Conservation (phyloP, 2,888 invertebrate species). For the Spisula subtruncata region DNA sequence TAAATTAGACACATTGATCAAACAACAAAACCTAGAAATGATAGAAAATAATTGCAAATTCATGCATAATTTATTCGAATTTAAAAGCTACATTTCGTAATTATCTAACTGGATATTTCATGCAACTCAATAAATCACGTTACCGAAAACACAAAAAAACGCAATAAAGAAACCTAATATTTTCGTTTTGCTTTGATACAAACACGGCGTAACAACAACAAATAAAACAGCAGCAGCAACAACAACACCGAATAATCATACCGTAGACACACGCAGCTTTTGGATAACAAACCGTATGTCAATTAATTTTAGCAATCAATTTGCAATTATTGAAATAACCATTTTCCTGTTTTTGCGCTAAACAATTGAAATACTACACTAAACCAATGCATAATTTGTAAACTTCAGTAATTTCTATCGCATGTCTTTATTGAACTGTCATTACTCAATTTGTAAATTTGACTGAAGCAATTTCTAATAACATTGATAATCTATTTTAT, state of each 20-base stretch:
- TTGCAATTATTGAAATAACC: no score
- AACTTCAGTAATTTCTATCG: no score
- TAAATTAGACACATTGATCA: background rate
- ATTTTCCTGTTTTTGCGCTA: no score
- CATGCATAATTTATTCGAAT: background rate
- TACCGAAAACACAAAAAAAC: background rate
- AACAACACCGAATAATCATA: constrained; percentile 50
- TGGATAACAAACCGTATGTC: background rate
- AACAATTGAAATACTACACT: no score
- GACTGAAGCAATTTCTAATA: no score
- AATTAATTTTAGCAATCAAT: no score
- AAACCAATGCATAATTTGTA: no score
- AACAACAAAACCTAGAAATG: background rate
- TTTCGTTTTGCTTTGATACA: background rate
- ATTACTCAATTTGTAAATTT: no score
- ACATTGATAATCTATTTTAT: no score
- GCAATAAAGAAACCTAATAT: background rate
- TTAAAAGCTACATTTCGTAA: no score
- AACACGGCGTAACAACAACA: background rate
- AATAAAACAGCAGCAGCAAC: background rate
- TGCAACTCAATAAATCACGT: background rate
- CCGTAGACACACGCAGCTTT: constrained; percentile 74
- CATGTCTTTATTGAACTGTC: no score
- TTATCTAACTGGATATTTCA: background rate
- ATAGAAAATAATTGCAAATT: background rate